Evolutionary conservation across 2,888 invertebrate species (phyloP).

Genomic region (Tetragonula carbonaria): DNA sequence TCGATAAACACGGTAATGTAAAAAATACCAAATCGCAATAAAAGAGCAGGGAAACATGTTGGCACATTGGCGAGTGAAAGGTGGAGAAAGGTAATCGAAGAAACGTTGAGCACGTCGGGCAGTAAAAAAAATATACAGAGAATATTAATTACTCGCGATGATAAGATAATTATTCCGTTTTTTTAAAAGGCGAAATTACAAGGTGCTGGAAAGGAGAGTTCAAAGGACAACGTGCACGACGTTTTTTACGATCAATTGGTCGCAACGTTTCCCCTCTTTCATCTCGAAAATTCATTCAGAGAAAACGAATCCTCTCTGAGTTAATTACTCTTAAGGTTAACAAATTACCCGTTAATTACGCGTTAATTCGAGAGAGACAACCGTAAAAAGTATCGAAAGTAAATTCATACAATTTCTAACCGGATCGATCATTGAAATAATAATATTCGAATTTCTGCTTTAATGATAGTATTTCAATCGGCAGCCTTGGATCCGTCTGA

Average conservation of each 20-base stretch:
- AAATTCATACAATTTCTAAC: neutral
- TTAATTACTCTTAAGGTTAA: neutral
- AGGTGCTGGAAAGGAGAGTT: neutral
- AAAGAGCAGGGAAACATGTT: constrained; percentile 7
- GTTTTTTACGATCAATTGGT: constrained; percentile 12
- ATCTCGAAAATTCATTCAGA: neutral
- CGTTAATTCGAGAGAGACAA: neutral
- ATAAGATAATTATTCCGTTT: constrained; percentile 37
- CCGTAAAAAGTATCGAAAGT: neutral
- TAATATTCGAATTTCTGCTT: neutral
- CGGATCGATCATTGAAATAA: neutral
- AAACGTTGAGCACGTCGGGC: constrained; percentile 16
- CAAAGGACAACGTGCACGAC: neutral
- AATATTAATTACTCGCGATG: constrained; percentile 35
- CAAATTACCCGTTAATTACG: neutral
- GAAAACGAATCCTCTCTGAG: neutral
- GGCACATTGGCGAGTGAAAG: constrained; percentile 23
- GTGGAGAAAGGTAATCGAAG: constrained; percentile 48
- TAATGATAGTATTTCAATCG: neutral
- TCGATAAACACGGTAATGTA: constrained; percentile 1
- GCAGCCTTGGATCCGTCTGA: neutral
- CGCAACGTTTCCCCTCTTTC: neutral
- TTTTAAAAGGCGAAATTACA: neutral
- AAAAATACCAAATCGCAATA: constrained; percentile 6
- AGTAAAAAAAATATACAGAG: constrained; percentile 16